Conservation (phyloP, 2,888 invertebrate genomes). For the Zygaena filipendulae region DNA sequence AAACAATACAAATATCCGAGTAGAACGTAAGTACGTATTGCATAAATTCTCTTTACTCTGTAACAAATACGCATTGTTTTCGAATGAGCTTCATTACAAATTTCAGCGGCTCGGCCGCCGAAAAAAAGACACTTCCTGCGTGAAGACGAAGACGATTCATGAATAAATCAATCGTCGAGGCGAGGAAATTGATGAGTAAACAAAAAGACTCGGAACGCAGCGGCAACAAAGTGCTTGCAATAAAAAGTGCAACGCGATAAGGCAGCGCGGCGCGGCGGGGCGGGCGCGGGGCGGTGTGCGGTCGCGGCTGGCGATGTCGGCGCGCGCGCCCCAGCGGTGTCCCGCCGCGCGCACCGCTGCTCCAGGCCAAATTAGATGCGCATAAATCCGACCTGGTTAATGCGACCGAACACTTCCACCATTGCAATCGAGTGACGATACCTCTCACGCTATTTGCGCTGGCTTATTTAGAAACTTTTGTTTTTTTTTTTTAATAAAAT, state of each 20-base stretch:
- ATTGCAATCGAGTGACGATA: too few species aligned
- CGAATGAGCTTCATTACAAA: conserved; percentile 62
- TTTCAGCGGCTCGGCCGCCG: conserved; percentile 46
- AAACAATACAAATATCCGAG: too few species aligned
- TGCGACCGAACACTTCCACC: not conserved
- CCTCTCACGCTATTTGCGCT: too few species aligned
- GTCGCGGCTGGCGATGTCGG: not conserved
- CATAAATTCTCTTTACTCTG: conserved; percentile 23
- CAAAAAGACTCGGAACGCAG: conserved; percentile 55
- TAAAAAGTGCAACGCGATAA: conserved; percentile 54
- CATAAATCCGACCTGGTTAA: conserved; percentile 43
- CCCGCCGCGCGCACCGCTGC: conserved; percentile 33
- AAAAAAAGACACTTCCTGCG: conserved; percentile 65
- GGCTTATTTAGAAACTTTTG: too few species aligned
- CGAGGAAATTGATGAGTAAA: conserved; percentile 64
- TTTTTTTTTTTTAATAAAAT: too few species aligned
- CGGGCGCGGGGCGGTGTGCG: conserved; percentile 19
- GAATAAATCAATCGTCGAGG: conserved; percentile 64
- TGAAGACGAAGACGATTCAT: conserved; percentile 55
- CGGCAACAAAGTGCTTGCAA: conserved; percentile 59
- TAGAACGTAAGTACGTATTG: too few species aligned
- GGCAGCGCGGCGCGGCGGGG: conserved; percentile 23
- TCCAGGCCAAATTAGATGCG: conserved; percentile 58
- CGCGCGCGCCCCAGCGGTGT: conserved; percentile 18
- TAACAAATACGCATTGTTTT: conserved; percentile 62